These are phyloP conservation scores for Bucorvus abyssinicus DNA, from an alignment of 2,797 vertebrate species.

Conservation along the genomic window DNA sequence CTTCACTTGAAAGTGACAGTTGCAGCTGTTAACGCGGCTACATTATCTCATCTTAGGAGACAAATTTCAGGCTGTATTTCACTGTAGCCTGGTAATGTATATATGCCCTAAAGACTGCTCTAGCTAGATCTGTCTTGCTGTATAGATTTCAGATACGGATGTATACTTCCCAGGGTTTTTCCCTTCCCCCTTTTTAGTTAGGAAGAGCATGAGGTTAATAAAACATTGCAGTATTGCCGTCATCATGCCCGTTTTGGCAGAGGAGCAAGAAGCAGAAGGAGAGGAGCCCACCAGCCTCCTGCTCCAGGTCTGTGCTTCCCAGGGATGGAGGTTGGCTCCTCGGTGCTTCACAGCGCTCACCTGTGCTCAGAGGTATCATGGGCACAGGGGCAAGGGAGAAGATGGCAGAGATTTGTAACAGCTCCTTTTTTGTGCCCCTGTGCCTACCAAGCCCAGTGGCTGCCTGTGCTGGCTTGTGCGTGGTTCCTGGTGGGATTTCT, in stretches of 20 bases:
- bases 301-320: accelerated
- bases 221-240: neutral
- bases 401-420: neutral
- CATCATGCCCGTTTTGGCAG: neutral
- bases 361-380: accelerated
- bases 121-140: constrained; percentile 60
- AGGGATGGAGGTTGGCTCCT: accelerated
- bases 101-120: constrained; percentile 59
- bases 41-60: constrained; percentile 78
- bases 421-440: neutral
- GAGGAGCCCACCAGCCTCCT: neutral
- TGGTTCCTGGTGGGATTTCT: neutral
- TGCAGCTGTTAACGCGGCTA: constrained; percentile 74
- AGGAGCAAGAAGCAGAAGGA: neutral
- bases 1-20: constrained; percentile 75
- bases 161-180: constrained; percentile 33
- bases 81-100: constrained; percentile 64
- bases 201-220: neutral
- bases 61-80: constrained; percentile 76
- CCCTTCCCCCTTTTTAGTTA: neutral
- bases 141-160: constrained; percentile 63
- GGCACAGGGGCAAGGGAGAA: neutral
- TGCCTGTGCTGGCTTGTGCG: accelerated
- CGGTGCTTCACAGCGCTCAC: accelerated
- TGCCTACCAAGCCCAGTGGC: accelerated